Base-by-base conservation (phyloP, 2,888 invertebrate genomes). In the Lasioglossum leucozonium region DNA sequence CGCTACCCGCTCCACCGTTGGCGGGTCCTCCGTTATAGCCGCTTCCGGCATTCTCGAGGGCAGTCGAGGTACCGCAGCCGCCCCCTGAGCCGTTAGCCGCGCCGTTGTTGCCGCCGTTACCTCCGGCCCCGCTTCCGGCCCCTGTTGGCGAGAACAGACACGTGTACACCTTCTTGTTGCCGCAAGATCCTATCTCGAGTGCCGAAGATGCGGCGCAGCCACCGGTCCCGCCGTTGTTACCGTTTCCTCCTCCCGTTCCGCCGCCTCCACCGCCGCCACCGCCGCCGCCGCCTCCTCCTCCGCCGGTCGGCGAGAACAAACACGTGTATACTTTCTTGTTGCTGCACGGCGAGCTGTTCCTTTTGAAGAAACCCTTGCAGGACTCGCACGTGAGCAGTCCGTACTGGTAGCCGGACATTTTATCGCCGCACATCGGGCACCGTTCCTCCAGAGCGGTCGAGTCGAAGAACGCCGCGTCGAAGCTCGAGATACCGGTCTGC, bases 281-380 rank as follows among this genome's bases (percentile, higher is more conserved):
- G 0, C 84, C 86, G 0, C 84, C 84, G 11, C 88, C 89, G 0
- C 86, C 87, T 0, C 88, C 90, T 26, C 91, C 88, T 22, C 92
- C 92, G 13, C 92, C 92, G 89, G 94, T 93, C 78, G 94, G 94
- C 82, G 94, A 94, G 88, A 94, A 95, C 47, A 97, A 96, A 95
- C 97, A 97, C 88, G 97, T 96, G 95, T 97, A 97, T 89, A 97
- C 96, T 95, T 97, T 97, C 95, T 97, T 97, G 95, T 97, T 97
- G 95, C 97, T 97, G 85, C 97, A 97, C 86, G 97, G 95, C 82
- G 94, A 94, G 84, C 90, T 94, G 91, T 94, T 97, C 88, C 97
- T 96, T 95, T 97, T 97, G 95, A 97, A 97, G 95, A 97, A 97
- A 58, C 97, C 97, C 95, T 97, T 97, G 95, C 97, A 97, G 88